Evolutionary conservation across 2,113 vertebrate species (phyloP).

Genomic region (Melanerpes aurifrons): DNA sequence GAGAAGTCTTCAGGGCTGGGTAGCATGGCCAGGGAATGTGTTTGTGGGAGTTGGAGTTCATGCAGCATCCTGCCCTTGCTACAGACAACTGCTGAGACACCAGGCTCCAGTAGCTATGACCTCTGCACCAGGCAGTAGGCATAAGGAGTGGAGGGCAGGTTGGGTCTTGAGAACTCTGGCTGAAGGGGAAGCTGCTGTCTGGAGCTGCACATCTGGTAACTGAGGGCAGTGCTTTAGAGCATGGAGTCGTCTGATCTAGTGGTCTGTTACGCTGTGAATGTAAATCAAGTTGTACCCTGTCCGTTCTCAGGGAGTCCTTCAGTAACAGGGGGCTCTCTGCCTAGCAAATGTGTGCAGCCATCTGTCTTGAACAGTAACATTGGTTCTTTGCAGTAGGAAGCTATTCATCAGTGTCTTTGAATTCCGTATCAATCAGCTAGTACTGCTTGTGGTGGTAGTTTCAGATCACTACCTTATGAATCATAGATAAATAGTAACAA

Average conservation of each 20-base stretch:
- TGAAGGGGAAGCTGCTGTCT: neutral
- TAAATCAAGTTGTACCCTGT: neutral
- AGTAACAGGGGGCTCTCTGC: neutral
- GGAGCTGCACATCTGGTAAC: neutral
- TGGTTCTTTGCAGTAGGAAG: neutral
- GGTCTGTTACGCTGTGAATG: neutral
- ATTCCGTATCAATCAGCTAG: neutral
- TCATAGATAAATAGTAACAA: neutral
- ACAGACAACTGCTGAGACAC: neutral
- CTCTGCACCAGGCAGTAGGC: neutral
- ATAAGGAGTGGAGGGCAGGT: neutral
- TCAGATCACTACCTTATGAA: neutral
- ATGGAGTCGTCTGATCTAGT: neutral
- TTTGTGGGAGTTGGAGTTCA: neutral
- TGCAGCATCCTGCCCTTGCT: neutral
- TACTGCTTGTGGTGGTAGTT: neutral
- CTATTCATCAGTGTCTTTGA: neutral
- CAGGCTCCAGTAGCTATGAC: neutral
- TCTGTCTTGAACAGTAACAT: rapidly evolving
- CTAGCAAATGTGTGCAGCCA: neutral
- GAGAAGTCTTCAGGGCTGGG: neutral
- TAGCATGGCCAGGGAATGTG: neutral
- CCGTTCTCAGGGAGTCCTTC: neutral
- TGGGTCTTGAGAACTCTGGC: neutral
- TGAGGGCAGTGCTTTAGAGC: neutral